phyloP scores from a whole-genome alignment of 2,888 invertebrate genomes.

The Auanema freiburgensis region DNA sequence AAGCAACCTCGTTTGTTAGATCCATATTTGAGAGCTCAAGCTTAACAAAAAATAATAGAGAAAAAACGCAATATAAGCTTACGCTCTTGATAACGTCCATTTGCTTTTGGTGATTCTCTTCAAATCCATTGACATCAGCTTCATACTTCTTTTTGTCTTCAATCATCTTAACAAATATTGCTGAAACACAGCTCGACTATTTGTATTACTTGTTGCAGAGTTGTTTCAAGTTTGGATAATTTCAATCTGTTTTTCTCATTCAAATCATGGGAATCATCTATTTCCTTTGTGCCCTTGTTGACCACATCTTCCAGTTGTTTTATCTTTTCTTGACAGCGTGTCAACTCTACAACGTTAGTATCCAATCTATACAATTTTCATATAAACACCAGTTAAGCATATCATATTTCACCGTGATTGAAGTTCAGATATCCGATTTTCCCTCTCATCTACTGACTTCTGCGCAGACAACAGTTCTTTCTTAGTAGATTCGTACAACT shows the following conservation, averaged over 20 bases:
- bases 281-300: slow-evolving; percentile 5
- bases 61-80: not conserved
- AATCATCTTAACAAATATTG: slow-evolving; percentile 26
- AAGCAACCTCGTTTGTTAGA: slow-evolving; percentile 41
- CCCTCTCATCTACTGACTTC: not conserved
- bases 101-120: slow-evolving; percentile 28
- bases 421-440: slow-evolving; percentile 2
- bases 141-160: slow-evolving; percentile 33
- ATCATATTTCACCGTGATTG: slow-evolving; percentile 4
- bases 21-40: slow-evolving; percentile 38
- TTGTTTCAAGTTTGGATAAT: slow-evolving; percentile 26
- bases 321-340: slow-evolving; percentile 24
- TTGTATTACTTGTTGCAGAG: slow-evolving; percentile 40
- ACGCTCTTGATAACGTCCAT: slow-evolving; percentile 34
- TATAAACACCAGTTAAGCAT: too few species aligned
- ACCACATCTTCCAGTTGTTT: slow-evolving; percentile 23
- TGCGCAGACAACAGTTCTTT: not conserved
- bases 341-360: slow-evolving; percentile 31
- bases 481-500: not conserved
- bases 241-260: slow-evolving; percentile 36
- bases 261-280: slow-evolving; percentile 26
- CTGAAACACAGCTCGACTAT: too few species aligned
- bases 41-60: slow-evolving; percentile 13
- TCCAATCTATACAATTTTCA: slow-evolving; percentile 12
- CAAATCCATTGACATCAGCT: slow-evolving; percentile 25